A percentile compares a stretch with the other conserved stretches of the same genome.
Conservation (phyloP, 2,797 vertebrate genomes). For the Eospalax fontanierii region DNA sequence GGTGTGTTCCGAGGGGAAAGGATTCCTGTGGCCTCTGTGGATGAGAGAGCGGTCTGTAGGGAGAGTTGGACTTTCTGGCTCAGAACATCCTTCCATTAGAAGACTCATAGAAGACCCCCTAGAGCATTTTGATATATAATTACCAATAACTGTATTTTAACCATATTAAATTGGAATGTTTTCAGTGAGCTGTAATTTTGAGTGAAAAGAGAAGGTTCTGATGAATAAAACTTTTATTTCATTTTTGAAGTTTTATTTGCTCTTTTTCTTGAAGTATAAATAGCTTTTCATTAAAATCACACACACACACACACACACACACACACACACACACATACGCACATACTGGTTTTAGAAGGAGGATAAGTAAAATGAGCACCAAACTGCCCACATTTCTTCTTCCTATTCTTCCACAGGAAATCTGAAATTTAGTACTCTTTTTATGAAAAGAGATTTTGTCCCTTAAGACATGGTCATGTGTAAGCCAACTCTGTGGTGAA, state of each 20-base stretch:
- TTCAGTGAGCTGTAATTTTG: conserved; percentile 50
- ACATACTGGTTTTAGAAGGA: neutral
- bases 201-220: conserved; percentile 18
- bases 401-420: neutral
- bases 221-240: conserved; percentile 9
- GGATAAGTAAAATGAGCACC: neutral
- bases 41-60: neutral
- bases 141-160: conserved; percentile 24
- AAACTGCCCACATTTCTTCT: neutral
- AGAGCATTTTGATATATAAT: conserved; percentile 31
- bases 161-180: conserved; percentile 13
- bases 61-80: conserved; percentile 1
- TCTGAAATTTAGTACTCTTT: neutral
- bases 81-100: neutral
- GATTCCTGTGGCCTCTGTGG: neutral
- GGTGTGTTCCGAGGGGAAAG: neutral
- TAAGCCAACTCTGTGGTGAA: conserved; percentile 30
- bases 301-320: neutral
- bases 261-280: conserved; percentile 40
- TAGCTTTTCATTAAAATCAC: conserved; percentile 44
- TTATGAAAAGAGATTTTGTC: conserved; percentile 32
- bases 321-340: neutral
- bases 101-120: neutral
- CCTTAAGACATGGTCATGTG: conserved; percentile 30
- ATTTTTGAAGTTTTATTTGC: conserved; percentile 45